Percentiles rank a stretch among this genome's conserved stretches.
Evolutionary conservation across 2,888 invertebrate species (phyloP).

Genomic region (Xiphydria camelus): DNA sequence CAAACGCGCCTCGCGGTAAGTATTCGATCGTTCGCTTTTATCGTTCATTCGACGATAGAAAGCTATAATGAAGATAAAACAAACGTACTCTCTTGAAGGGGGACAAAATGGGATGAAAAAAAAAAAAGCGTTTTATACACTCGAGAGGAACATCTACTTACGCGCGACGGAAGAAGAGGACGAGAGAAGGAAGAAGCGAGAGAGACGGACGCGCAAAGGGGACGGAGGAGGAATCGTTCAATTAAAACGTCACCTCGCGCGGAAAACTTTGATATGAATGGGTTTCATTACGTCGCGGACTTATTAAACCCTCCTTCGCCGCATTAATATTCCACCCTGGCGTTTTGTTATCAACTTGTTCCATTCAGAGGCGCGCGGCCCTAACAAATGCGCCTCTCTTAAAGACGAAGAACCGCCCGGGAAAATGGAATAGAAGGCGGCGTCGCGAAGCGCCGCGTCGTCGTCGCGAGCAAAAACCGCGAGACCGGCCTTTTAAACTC

Average conservation of each 20-base stretch:
- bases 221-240: conserved; percentile 33
- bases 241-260: conserved; percentile 47
- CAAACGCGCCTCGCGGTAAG: no score
- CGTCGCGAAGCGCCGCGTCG: no score
- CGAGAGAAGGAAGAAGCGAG: not conserved
- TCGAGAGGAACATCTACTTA: not conserved
- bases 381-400: no score
- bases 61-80: no score
- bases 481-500: no score
- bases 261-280: conserved; percentile 54
- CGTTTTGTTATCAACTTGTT: conserved; percentile 41
- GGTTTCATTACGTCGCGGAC: conserved; percentile 53
- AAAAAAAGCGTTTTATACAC: no score
- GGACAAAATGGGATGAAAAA: not conserved
- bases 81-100: no score
- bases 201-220: conserved; percentile 2
- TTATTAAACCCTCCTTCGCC: conserved; percentile 47
- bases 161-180: conserved; percentile 7
- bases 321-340: conserved; percentile 41
- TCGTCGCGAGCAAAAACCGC: no score
- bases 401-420: no score
- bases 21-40: no score
- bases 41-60: no score
- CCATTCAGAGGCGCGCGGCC: conserved; percentile 20
- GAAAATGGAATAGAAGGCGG: no score